Base-by-base conservation (phyloP, 2,797 vertebrate genomes). In the Sebastes cheni region DNA sequence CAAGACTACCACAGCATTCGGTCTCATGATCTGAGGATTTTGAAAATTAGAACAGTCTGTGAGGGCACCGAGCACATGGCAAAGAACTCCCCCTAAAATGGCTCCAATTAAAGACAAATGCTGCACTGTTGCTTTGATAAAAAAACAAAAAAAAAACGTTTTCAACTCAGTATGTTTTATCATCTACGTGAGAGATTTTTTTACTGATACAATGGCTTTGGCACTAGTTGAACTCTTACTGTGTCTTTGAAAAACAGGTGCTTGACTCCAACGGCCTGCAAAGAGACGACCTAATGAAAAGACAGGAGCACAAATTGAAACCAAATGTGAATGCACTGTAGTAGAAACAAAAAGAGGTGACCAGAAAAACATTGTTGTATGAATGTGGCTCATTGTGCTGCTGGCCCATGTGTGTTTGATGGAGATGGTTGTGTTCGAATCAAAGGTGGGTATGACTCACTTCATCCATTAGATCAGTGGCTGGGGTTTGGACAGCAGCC, bases 391-490 rank as follows among this genome's bases (percentile, higher is more conserved):
- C 88, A 88, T 93, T 94, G 91, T 92, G 89, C 75, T 84, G 87
- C 76, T 84, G 86, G 88, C 64, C 84, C 90, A 90, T 90, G 90
- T 93, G 88, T 85, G 84, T 93, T 92, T 83, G 91, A 92, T 92
- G 86, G 92, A 93, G 93, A 93, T 74, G 88, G 68, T 77, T 91
- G 81, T 70, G 84, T 88, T 94, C 89, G 65, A 81, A 89, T 79
- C 72, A 91, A 93, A 91, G 88, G 92, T 94, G 91, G 92, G 92
- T 93, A 93, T 95, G 95, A 96, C 94, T 96, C 95, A 96, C 91
- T 93, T 91, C 86, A 89, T 86, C 94, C 94, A 95, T 95, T 94
- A 91, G 93, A 95, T 94, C 92, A 94, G 92, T 89, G 92, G 88
- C 89, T 93, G 93, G 88, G 94, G 91, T 94, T 95, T 95, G 93